Base-by-base conservation (phyloP, 2,113 vertebrate species). In the Aptenodytes patagonicus region DNA sequence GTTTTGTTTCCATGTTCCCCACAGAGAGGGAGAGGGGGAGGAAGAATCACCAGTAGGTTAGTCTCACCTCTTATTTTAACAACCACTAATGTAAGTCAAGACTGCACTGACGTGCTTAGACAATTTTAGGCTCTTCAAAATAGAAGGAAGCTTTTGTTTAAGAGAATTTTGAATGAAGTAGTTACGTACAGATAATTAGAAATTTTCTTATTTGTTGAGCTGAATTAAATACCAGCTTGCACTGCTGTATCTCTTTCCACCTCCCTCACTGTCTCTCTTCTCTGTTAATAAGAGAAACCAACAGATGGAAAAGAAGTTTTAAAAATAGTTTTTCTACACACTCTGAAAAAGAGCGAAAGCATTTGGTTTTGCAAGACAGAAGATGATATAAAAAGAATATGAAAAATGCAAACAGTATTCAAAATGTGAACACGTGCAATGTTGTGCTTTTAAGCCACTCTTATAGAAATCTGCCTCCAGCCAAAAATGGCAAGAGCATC, bases 231-330 rank as follows among this genome's bases (percentile, higher is more conserved):
- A 90, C 60, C 81, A 95, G 29, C 52, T 87, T 81, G 32, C 26
- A 70, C 44, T 94, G 58, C 31, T 91, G 3, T 68, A 44, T 70
- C 75, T 70, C 70, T 87, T 86, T 81, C 81, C 64, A 84, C 64
- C 36, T 92, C 52, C 71, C 66, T 87, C 75, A 70, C 68, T 90
- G 68, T 65, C 82, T 94, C 87, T 92, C 57, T 95, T 97, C 54
- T 77, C 86, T 91, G 72, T 82, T 94, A 95, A 88, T 89, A 95
- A 87, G 80, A 89, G 36, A 96, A 93, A 91, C 76, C 49, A 97
- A 93, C 93, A 95, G 78, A 91, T 95, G 95, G 92, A 95, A 95
- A 95, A 92, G 66, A 82, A 94, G 71, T 77, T 91, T 93, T 92
- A 91, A 96, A 97, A 97, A 93, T 81, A 90, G 40, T 76, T 92